Evolutionary conservation across 2,797 vertebrate species (phyloP), one percentile per base, ranked within the genome.

Genomic region (Centroberyx gerrardi): DNA sequence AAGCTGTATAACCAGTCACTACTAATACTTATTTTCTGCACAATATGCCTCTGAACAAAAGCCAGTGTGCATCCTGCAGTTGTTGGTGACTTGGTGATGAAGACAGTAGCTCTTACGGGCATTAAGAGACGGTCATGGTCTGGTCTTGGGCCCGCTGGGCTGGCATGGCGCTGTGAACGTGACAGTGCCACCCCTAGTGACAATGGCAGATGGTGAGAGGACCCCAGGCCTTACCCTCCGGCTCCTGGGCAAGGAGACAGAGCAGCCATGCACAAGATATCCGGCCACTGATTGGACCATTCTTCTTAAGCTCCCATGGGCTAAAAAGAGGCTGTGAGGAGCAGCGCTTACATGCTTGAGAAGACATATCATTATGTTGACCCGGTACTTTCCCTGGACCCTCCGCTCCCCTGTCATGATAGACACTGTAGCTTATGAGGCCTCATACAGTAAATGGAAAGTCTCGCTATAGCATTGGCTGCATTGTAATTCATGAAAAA

Each of bases 151-250:
- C 68, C 85, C 63, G 59, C 49, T 60, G 75, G 54, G 59, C 68
- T 55, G 42, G 53, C 80, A 73, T 68, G 76, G 72, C 80, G 69
- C 64, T 64, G 62, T 27, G 12, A 81, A 68, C 29, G 17, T 77
- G 72, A 77, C 40, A 65, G 76, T 68, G 74, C 73, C 80, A 82
- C 85, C 79, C 78, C 68, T 14, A 68, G 89, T 86, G 78, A 79
- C 72, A 80, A 90, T 73, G 77, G 89, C 93, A 94, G 92, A 93
- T 94, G 92, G 92, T 64, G 80, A 80, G 64, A 67, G 49, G 40
- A 52, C 82, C 87, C 70, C 70, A 17, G 31, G 84, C 80, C 78
- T 67, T 62, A 55, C 58, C 86, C 70, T 27, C 3, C 33, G 81
- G 69, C 62, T 78, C 65, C 75, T 80, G 83, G 81, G 76, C 83